A percentile compares a stretch with the other conserved stretches of the same genome.
Conservation (phyloP, 2,113 vertebrate genomes). For the Chionis minor region DNA sequence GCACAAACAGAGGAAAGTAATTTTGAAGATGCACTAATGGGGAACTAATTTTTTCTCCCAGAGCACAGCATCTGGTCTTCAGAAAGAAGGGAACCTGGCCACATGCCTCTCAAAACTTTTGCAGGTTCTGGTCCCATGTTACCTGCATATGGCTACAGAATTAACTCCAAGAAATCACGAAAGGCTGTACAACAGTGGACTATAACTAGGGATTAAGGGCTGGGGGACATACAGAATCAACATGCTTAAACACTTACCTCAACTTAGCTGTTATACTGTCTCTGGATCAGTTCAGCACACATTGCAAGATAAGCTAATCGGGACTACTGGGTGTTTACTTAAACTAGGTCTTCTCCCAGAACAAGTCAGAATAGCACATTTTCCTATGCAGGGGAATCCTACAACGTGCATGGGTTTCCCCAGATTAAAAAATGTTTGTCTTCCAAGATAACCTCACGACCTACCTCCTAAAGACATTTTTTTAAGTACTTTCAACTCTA, state of each 20-base stretch:
- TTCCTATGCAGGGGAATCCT: not conserved
- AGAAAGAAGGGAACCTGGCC: not conserved
- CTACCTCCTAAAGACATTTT: not conserved
- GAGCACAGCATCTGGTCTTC: not conserved
- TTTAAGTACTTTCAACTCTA: not conserved
- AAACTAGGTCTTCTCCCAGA: not conserved
- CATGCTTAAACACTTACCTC: not conserved
- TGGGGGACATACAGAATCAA: accelerated
- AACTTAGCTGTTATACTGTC: not conserved
- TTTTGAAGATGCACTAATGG: not conserved
- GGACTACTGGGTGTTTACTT: not conserved
- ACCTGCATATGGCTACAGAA: not conserved
- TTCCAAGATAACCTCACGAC: not conserved
- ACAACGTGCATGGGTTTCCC: not conserved
- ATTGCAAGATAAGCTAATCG: not conserved
- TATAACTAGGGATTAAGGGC: not conserved
- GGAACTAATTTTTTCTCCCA: not conserved
- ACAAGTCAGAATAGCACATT: not conserved
- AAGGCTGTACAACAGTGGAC: not conserved
- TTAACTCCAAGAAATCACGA: not conserved
- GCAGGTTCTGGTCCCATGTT: not conserved
- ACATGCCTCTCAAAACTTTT: not conserved
- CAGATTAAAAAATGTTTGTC: not conserved
- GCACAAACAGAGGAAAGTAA: not conserved
- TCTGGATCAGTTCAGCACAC: not conserved